These are phyloP conservation scores for Chloroceryle inda DNA, from an alignment of 2,797 vertebrate genomes.

Conservation along the genomic window DNA sequence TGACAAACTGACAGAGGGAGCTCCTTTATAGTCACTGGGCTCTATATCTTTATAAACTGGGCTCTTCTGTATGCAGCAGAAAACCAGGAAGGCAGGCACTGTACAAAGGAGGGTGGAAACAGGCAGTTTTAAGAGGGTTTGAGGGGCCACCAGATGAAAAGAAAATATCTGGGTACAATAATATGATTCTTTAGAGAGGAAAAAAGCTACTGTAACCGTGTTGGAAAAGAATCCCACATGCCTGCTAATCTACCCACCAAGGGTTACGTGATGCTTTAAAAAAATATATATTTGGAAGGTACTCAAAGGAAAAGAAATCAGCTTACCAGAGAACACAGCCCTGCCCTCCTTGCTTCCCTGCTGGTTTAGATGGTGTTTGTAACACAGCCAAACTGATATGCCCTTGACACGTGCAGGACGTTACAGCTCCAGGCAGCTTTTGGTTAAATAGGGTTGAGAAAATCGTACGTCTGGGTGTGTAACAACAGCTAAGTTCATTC, in stretches of 20 bases:
- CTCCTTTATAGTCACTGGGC: not conserved
- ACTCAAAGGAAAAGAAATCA: not conserved
- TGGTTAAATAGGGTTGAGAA: not conserved
- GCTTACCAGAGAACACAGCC: not conserved
- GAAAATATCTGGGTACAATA: not conserved
- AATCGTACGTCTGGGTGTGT: not conserved
- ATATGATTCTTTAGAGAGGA: not conserved
- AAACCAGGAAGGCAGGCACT: not conserved
- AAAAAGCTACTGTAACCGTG: not conserved
- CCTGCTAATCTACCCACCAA: not conserved
- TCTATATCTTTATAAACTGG: constrained; percentile 64
- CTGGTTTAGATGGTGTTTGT: not conserved
- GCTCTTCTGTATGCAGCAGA: not conserved
- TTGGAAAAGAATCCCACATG: not conserved
- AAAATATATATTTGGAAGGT: not conserved
- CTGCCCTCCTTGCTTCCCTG: not conserved
- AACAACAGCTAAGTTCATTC: not conserved
- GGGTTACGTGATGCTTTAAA: not conserved
- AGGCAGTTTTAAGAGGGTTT: not conserved
- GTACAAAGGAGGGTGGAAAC: constrained; percentile 36
- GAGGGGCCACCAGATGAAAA: constrained; percentile 4
- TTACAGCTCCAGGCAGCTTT: constrained; percentile 26
- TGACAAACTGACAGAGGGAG: constrained; percentile 50
- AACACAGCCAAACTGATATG: not conserved
- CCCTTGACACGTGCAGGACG: not conserved